phyloP scores from a whole-genome alignment of 2,888 invertebrate species.

The Norana najaformis region DNA sequence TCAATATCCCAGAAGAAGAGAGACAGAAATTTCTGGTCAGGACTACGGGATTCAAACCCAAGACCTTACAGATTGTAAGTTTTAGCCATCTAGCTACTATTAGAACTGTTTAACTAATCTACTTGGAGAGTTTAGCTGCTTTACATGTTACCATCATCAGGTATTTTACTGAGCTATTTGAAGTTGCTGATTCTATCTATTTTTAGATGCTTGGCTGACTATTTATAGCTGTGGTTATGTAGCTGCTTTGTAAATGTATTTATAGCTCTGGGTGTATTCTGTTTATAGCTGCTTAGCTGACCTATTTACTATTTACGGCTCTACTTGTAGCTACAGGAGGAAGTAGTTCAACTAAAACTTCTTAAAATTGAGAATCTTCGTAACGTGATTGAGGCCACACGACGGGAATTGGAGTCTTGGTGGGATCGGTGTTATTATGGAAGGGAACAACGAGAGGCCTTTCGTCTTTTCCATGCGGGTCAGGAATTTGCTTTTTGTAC shows the following conservation, averaged over 20 bases:
- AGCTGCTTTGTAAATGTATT: too few species aligned
- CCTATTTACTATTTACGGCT: background rate
- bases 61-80: conserved; percentile 29
- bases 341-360: conserved; percentile 27
- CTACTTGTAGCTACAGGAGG: conserved; percentile 25
- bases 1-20: conserved; percentile 20
- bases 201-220: too few species aligned
- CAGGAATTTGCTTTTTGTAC: background rate
- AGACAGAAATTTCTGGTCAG: conserved; percentile 16
- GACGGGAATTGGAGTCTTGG: conserved; percentile 7
- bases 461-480: conserved; percentile 16
- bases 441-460: conserved; percentile 18
- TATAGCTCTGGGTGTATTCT: too few species aligned
- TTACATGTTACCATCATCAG: too few species aligned
- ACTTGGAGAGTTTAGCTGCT: too few species aligned
- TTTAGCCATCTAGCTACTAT: background rate
- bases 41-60: conserved; percentile 25
- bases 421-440: conserved; percentile 30
- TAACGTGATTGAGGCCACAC: background rate
- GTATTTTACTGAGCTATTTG: too few species aligned
- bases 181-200: too few species aligned
- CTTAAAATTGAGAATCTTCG: conserved; percentile 27
- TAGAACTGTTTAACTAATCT: too few species aligned
- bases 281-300: background rate
- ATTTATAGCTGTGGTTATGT: too few species aligned